Percentiles rank a stretch among this genome's conserved stretches.
Conservation (phyloP, 2,888 invertebrate genomes). For the Aspidiotus rigidus region DNA sequence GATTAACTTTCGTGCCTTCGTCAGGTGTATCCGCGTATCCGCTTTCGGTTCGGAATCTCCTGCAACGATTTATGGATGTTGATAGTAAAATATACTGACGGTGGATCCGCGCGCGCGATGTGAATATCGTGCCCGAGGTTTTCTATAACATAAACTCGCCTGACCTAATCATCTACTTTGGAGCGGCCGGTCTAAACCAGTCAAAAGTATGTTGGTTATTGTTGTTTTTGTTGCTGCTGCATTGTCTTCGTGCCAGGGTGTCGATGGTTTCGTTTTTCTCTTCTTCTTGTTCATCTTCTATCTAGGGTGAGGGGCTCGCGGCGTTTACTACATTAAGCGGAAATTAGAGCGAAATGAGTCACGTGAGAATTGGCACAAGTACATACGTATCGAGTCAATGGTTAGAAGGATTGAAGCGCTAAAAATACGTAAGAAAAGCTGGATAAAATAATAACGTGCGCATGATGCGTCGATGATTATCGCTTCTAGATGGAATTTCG, state of each 20-base stretch:
- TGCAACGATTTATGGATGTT: constrained; percentile 7
- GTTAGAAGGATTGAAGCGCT: neutral
- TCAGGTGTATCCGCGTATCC: constrained; percentile 12
- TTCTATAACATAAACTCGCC: constrained; percentile 7
- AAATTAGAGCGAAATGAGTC: neutral
- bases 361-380: neutral
- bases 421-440: neutral
- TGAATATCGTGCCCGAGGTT: constrained; percentile 4
- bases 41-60: constrained; percentile 11
- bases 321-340: neutral
- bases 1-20: constrained; percentile 2
- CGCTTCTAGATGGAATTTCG: neutral
- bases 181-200: constrained; percentile 5
- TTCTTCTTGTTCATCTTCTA: too few relatives aligned
- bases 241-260: neutral
- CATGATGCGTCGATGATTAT: neutral
- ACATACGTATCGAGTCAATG: too few relatives aligned
- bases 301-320: neutral
- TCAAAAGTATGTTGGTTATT: constrained; percentile 1
- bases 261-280: too few relatives aligned
- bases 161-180: constrained; percentile 19
- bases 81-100: neutral
- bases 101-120: neutral
- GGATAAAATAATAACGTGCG: neutral
- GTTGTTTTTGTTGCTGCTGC: neutral